Percentiles rank a stretch among this genome's conserved stretches.
Conservation (phyloP, 1,140 invertebrate species). For the Bombus breviceps region DNA sequence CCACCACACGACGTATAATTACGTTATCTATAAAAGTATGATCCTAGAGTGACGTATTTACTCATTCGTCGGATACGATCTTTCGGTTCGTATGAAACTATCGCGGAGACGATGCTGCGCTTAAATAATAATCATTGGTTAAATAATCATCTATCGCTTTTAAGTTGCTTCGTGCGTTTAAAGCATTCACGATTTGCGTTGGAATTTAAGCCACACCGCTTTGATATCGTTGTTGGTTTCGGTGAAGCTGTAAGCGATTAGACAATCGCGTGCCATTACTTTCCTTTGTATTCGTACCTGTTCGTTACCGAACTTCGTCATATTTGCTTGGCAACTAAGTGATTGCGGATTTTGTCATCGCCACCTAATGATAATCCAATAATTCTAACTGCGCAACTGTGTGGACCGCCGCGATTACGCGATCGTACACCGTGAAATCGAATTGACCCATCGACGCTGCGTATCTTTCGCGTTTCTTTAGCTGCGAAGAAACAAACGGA, state of each 20-base stretch:
- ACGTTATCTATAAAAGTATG: slow-evolving; percentile 8
- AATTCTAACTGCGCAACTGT: background rate
- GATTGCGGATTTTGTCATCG: too few relatives aligned
- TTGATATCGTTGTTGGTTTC: background rate
- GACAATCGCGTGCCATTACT: background rate
- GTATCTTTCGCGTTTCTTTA: background rate
- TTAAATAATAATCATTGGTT: background rate
- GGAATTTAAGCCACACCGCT: background rate
- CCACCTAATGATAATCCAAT: too few relatives aligned
- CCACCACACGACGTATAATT: background rate
- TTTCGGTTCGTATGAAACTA: background rate
- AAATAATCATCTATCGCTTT: background rate
- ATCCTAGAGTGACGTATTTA: background rate
- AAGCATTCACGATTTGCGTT: background rate
- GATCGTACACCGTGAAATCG: background rate
- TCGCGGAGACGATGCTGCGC: background rate
- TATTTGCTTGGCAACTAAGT: too few relatives aligned
- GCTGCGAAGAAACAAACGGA: background rate
- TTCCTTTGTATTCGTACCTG: background rate
- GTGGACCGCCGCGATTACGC: background rate
- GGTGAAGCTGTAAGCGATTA: background rate
- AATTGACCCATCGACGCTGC: background rate
- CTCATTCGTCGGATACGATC: background rate
- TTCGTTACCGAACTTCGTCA: background rate
- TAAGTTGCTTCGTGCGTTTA: background rate